Evolutionary conservation across 2,888 invertebrate species (phyloP), one percentile per base, ranked within the genome.

Genomic region (Villa cingulata): DNA sequence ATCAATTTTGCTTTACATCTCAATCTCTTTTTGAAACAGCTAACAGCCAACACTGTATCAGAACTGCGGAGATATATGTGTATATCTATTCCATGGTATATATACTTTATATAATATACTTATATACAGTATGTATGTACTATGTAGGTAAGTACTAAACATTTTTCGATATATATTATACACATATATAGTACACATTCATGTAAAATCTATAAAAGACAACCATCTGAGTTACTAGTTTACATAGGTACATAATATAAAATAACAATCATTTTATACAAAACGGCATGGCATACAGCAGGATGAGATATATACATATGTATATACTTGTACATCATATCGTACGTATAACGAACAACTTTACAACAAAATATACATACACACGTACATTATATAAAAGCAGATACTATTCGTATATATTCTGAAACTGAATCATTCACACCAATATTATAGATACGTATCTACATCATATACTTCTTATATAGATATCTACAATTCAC

Each of bases 1-100:
- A 70, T 70, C 70, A 70, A 70, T 70, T 70, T 66, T 67, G 64
- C 69, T 70, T 70, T 70, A 70, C 70, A 70, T 68, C 70, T 70
- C 70, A 70, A 70, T 70, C 70, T 70, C 67, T 63, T 64, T 64
- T 62, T 59, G 46, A 52, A 52, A 46, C 44, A 48, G 43, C 49
- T 45, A 47, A 32, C 29, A 32, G 29, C 29, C 29, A 51, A 49
- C 44, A 48, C 48, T 41, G n/a, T n/a, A 48, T 34, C 44, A 37
- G 37, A 32, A 32, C 29, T 32, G 12, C 29, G 29, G 12, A n/a
- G n/a, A n/a, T n/a, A n/a, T n/a, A n/a, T n/a, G n/a, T 27, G 10
- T 27, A 27, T 27, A 27, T 10, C 10, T 12, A 32, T 32, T 32
- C 29, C n/a, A n/a, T n/a, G n/a, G 29, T 32, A 12, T 12, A 32